Percentiles rank a stretch among this genome's conserved stretches.
Evolutionary conservation across 2,888 invertebrate species (phyloP).

Genomic region (Idaea straminata): DNA sequence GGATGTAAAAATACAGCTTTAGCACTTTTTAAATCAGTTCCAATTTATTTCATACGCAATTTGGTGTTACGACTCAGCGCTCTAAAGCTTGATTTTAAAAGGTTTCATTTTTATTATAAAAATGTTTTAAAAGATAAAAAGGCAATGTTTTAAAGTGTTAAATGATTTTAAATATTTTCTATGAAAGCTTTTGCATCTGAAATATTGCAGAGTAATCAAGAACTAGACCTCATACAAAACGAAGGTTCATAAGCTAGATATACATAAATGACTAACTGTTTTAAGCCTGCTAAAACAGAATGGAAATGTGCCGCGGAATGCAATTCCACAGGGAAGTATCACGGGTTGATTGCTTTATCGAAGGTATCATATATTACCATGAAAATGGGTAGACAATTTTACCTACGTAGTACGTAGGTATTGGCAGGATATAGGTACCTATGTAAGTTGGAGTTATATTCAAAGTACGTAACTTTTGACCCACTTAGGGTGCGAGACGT

Average conservation of each 20-base stretch:
- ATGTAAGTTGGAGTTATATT: neutral
- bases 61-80: neutral
- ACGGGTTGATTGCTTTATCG: conserved; percentile 26
- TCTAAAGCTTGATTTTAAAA: neutral
- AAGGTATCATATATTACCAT: conserved; percentile 24
- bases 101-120: neutral
- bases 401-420: neutral
- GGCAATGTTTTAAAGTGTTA: neutral
- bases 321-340: conserved; percentile 22
- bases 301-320: conserved; percentile 16
- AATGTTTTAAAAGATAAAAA: neutral
- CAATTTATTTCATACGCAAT: conserved; percentile 1
- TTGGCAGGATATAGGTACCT: neutral
- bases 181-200: neutral
- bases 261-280: neutral
- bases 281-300: neutral
- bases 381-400: conserved; percentile 9
- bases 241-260: neutral
- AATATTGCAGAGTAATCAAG: neutral
- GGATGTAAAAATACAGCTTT: neutral
- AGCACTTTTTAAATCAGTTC: neutral
- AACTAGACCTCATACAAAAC: neutral
- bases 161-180: neutral
- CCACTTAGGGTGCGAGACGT: neutral
- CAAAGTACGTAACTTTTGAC: neutral